Evolutionary conservation across 2,797 vertebrate species (phyloP).

Genomic region (Anableps anableps): DNA sequence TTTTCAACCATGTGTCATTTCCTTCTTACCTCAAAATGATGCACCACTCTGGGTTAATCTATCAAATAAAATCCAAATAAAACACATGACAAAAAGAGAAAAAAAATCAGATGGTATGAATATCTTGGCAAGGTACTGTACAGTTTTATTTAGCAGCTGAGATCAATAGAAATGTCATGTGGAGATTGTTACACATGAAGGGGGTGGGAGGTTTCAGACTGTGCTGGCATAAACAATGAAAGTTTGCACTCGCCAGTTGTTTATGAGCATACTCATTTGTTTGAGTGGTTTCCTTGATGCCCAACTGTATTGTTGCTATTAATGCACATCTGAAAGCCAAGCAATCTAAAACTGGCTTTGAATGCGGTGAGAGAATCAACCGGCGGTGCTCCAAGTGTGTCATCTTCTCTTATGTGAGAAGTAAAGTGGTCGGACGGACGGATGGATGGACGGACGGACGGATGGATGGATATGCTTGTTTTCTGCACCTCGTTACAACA

Average conservation of each 20-base stretch:
- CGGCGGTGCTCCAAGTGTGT: constrained; percentile 68
- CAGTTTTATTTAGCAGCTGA: neutral
- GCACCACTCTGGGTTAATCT: neutral
- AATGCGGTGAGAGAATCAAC: constrained; percentile 54
- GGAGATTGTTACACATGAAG: constrained; percentile 50
- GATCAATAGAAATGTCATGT: constrained; percentile 37
- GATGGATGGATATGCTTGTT: constrained; percentile 67
- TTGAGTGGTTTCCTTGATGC: constrained; percentile 68
- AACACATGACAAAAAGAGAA: neutral
- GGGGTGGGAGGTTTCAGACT: constrained; percentile 42
- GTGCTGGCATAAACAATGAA: constrained; percentile 43
- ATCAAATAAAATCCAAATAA: neutral
- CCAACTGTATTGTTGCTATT: constrained; percentile 63
- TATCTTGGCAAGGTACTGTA: neutral
- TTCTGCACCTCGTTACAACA: constrained; percentile 70
- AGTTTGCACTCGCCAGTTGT: constrained; percentile 52
- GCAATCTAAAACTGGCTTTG: constrained; percentile 59
- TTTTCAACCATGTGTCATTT: neutral
- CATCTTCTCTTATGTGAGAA: constrained; percentile 66
- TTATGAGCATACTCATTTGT: constrained; percentile 68
- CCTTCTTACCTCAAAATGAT: neutral
- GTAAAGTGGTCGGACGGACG: constrained; percentile 52
- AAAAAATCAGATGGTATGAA: neutral
- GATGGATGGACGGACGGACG: constrained; percentile 46
- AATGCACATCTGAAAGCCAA: constrained; percentile 65